Conservation (phyloP, 1,140 invertebrate species). For the Philopotamus ludificatus region DNA sequence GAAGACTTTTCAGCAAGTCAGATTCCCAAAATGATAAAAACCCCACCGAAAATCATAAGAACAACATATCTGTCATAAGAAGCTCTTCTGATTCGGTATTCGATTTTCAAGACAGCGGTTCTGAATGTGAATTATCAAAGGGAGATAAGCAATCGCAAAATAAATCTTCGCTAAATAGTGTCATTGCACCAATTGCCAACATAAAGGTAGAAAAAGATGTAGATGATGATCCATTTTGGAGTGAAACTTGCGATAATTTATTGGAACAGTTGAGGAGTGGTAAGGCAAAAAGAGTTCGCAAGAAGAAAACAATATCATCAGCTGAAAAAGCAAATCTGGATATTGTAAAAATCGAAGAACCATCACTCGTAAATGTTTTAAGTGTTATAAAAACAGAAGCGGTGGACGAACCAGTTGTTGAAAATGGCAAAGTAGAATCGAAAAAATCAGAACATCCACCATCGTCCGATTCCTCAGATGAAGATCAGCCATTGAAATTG, state of each 20-base stretch:
- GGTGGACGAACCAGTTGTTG: slow-evolving; percentile 30
- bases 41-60: slow-evolving; percentile 22
- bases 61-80: slow-evolving; percentile 18
- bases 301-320: slow-evolving; percentile 52
- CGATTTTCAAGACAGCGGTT: slow-evolving; percentile 45
- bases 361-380: slow-evolving; percentile 37
- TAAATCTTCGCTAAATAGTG: not conserved
- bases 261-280: slow-evolving; percentile 66
- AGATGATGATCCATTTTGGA: slow-evolving; percentile 60
- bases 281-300: slow-evolving; percentile 57
- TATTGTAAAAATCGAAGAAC: slow-evolving; percentile 43
- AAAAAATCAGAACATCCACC: slow-evolving; percentile 46
- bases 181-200: not conserved
- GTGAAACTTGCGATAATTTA: slow-evolving; percentile 68
- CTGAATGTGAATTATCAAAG: slow-evolving; percentile 47
- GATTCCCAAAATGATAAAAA: slow-evolving; percentile 17
- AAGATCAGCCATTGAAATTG: slow-evolving; percentile 55
- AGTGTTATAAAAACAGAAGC: slow-evolving; percentile 37
- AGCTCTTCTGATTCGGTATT: slow-evolving; percentile 38
- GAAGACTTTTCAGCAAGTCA: slow-evolving; percentile 36
- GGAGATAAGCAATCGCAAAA: not conserved
- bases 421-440: slow-evolving; percentile 43
- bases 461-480: slow-evolving; percentile 54
- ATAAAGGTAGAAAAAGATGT: slow-evolving; percentile 49
- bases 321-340: slow-evolving; percentile 9